Conservation (phyloP, 2,797 vertebrate species). For the Takifugu rubripes region DNA sequence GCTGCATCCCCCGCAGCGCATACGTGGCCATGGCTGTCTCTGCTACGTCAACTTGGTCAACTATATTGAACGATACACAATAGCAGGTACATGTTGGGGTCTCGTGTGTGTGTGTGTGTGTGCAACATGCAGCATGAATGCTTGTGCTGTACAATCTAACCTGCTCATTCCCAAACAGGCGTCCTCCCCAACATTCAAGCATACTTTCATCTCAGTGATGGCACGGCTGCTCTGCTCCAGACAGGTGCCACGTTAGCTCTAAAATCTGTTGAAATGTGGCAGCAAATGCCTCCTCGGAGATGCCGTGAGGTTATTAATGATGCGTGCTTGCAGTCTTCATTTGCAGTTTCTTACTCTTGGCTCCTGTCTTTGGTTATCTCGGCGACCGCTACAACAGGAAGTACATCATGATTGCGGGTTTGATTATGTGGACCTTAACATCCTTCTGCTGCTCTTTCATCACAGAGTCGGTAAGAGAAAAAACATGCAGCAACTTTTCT, state of each 20-base stretch:
- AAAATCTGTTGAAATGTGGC: no score
- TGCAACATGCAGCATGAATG: background rate
- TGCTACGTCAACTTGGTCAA: slow-evolving; percentile 88
- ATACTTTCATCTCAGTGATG: slow-evolving; percentile 79
- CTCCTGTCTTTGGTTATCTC: slow-evolving; percentile 88
- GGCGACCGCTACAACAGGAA: slow-evolving; percentile 89
- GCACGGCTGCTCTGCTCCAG: slow-evolving; percentile 82
- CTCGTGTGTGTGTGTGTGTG: no score
- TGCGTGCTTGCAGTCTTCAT: slow-evolving; percentile 82
- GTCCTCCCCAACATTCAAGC: slow-evolving; percentile 80
- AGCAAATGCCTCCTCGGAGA: background rate
- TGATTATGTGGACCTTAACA: slow-evolving; percentile 81
- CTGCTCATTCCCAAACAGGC: slow-evolving; percentile 61
- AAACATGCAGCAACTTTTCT: background rate
- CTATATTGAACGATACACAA: slow-evolving; percentile 90
- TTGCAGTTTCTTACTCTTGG: slow-evolving; percentile 84
- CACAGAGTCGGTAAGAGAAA: slow-evolving; percentile 64
- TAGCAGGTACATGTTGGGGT: slow-evolving; percentile 77
- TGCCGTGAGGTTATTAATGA: background rate
- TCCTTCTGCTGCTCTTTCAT: slow-evolving; percentile 83
- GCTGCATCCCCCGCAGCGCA: slow-evolving; percentile 29
- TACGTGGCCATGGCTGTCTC: slow-evolving; percentile 73
- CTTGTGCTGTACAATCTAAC: background rate
- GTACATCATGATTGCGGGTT: slow-evolving; percentile 79
- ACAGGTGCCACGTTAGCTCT: no score